Conservation (phyloP, 1,140 invertebrate species). For the Popillia japonica region DNA sequence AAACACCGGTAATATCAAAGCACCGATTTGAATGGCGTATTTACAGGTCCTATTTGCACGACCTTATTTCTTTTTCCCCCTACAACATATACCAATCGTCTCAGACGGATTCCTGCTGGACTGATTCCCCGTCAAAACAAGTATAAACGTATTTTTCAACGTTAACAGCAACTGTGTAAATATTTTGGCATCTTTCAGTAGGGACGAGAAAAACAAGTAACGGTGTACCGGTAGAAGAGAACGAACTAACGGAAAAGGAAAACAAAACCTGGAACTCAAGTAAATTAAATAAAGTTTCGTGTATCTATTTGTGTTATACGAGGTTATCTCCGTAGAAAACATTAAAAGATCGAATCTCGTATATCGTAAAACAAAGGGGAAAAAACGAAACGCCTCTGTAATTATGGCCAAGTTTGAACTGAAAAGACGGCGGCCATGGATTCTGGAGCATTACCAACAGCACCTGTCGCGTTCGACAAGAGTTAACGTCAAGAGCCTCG, state of each 20-base stretch:
- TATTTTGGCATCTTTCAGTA: background rate
- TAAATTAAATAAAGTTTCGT: background rate
- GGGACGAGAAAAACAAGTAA: background rate
- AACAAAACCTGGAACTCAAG: background rate
- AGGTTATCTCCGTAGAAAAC: background rate
- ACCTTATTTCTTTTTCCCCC: background rate
- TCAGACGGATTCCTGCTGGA: background rate
- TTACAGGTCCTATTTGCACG: background rate
- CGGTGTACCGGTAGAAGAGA: background rate
- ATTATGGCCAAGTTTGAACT: background rate
- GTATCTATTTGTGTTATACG: no score
- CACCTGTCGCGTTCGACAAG: slow-evolving; percentile 1
- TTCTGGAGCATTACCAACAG: background rate
- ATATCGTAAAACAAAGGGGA: background rate
- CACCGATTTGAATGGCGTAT: background rate
- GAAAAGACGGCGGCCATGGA: slow-evolving; percentile 12
- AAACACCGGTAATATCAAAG: background rate
- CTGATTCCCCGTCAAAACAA: slow-evolving; percentile 11
- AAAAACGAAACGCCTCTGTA: background rate
- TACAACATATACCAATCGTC: background rate
- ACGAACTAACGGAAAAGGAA: background rate
- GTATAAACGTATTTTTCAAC: slow-evolving; percentile 15
- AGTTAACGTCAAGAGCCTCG: background rate
- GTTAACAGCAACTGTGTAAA: slow-evolving; percentile 1
- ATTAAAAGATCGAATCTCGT: background rate